A percentile compares a stretch with the other conserved stretches of the same genome.
Conservation (phyloP, 2,888 invertebrate species). For the Eupithecia dodoneata region DNA sequence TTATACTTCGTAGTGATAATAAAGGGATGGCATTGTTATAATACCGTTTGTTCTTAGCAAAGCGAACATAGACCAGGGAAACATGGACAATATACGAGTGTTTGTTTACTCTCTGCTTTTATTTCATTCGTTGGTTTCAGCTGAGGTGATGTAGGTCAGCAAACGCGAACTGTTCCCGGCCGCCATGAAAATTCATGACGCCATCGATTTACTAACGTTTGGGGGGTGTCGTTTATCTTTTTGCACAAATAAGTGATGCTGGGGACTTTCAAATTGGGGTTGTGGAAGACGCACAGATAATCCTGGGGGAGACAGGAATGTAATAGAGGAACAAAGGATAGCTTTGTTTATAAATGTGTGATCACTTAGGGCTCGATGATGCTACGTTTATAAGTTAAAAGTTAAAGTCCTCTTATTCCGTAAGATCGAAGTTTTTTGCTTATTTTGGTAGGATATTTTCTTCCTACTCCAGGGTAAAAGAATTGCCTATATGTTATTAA, state of each 20-base stretch:
- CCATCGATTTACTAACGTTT: conserved; percentile 42
- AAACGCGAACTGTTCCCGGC: conserved; percentile 53
- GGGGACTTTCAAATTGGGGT: conserved; percentile 8
- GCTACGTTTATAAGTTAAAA: background rate
- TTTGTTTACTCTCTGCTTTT: conserved; percentile 52
- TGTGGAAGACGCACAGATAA: background rate
- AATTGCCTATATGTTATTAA: too few relatives aligned
- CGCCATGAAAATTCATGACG: conserved; percentile 44
- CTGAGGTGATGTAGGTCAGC: conserved; percentile 56
- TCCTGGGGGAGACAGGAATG: background rate
- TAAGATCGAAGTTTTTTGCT: too few relatives aligned
- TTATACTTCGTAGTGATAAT: too few relatives aligned
- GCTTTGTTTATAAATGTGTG: background rate
- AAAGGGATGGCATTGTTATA: too few relatives aligned
- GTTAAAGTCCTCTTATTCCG: background rate
- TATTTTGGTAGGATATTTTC: too few relatives aligned
- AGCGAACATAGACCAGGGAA: conserved; percentile 6
- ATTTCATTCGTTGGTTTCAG: conserved; percentile 51
- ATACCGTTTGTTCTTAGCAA: background rate
- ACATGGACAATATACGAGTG: conserved; percentile 47
- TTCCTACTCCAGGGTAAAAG: too few relatives aligned
- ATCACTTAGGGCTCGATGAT: background rate
- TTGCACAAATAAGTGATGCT: conserved; percentile 16
- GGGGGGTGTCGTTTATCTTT: conserved; percentile 34
- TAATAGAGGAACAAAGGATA: background rate